phyloP scores from a whole-genome alignment of 2,888 invertebrate genomes.

The Zele albiditarsus region DNA sequence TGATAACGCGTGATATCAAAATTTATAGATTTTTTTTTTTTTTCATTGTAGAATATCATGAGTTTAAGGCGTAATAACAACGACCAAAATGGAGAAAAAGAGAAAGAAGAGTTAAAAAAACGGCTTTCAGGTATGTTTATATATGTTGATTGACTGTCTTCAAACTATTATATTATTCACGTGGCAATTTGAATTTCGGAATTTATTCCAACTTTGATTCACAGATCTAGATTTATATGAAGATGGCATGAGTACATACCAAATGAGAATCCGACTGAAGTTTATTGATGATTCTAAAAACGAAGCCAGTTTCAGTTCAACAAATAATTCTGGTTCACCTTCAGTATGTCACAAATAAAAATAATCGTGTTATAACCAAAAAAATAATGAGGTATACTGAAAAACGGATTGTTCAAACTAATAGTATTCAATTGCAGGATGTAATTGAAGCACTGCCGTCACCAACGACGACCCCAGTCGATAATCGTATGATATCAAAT shows the following conservation, averaged over 20 bases:
- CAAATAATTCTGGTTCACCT: background rate
- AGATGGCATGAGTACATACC: conserved; percentile 40
- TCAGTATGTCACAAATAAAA: background rate
- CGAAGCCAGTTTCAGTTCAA: background rate
- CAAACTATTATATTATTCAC: background rate
- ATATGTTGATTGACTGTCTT: background rate
- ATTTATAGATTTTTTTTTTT: background rate
- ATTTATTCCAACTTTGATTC: background rate
- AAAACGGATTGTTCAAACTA: background rate
- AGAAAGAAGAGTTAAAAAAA: conserved; percentile 47
- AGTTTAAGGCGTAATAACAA: background rate
- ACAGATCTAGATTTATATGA: conserved; percentile 57
- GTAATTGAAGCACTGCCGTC: background rate
- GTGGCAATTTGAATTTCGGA: background rate
- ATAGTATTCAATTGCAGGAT: background rate
- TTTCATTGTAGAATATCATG: background rate
- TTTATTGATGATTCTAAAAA: conserved; percentile 52
- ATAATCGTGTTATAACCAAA: background rate
- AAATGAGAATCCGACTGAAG: conserved; percentile 56
- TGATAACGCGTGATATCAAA: background rate
- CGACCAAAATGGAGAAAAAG: conserved; percentile 30
- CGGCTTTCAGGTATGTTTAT: conserved; percentile 51
- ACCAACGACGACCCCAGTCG: background rate
- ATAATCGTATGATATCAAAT: background rate
- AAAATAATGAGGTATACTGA: background rate